Evolutionary conservation across 1,140 invertebrate genomes (phyloP), one percentile per base, ranked within the genome.

Genomic region (Atta cephalotes): DNA sequence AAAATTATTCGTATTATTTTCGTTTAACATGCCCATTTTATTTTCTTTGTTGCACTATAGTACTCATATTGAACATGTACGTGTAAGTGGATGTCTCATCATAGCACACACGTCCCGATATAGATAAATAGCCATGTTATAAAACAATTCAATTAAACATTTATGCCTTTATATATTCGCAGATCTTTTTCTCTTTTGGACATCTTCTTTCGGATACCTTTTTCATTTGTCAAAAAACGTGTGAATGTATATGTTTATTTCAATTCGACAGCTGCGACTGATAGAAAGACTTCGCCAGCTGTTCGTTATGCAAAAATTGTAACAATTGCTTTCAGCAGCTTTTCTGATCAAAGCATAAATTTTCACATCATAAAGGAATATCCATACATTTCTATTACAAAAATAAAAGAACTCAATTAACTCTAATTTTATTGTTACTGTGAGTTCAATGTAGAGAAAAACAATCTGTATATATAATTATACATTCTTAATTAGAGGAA

Each of bases 201-300:
- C 21, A 45, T 45, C 39, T 45, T 45, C 39, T 45, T 45, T 45
- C 2, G 39, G 9, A 51, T 9, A 14, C 18, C 5, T 3, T 31
- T 51, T 62, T 81, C 77, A 51, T 60, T 25, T 10, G 68, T 58
- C 68, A 6, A 74, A 84, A 84, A 18, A 74, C 25, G 14, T 45
- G 25, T 9, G 25, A n/a, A 82, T 35, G 35, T 39, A 25, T n/a
- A n/a, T 39, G 53, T 82, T 84, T 84, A 84, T 84, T 76, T 84
- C 18, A 84, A 74, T 9, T 25, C 53, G 56, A 84, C 70, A 84
- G 25, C 39, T 70, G 18, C 25, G 62, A 82, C 56, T 82, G 39
- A 84, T 84, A 84, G 80, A 63, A 76, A 76, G 56, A 25, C 18
- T 49, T 84, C 80, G 70, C 70, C 56, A 49, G 58, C 56, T 84